phyloP scores from a whole-genome alignment of 2,797 vertebrate species.

The Sebastes nivosus region DNA sequence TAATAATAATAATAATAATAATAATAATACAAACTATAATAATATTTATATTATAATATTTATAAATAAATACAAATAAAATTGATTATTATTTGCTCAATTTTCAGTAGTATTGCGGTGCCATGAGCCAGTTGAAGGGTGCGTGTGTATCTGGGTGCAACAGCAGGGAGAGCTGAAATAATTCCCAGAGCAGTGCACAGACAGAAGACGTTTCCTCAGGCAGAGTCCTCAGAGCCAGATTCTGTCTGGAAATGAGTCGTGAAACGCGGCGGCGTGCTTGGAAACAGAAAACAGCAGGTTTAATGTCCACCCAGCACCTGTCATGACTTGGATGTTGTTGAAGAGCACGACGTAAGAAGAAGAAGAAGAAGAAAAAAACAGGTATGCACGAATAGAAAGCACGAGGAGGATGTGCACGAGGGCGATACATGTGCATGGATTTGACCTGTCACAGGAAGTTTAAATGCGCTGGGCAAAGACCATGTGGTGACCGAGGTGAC shows the following conservation, averaged over 20 bases:
- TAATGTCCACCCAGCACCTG: conserved; percentile 65
- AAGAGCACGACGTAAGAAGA: background rate
- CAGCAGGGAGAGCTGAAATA: conserved; percentile 35
- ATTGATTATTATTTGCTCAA: background rate
- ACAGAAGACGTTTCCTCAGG: conserved; percentile 22
- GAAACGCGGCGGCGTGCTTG: conserved; percentile 40
- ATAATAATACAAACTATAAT: too few species aligned
- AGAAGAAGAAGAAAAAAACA: background rate
- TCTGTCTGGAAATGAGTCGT: conserved; percentile 54
- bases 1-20: too few species aligned
- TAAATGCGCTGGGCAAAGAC: conserved; percentile 63
- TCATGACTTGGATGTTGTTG: conserved; percentile 44
- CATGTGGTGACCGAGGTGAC: conserved; percentile 60
- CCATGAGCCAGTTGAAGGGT: background rate
- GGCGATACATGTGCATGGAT: conserved; percentile 30
- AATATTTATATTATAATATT: too few species aligned
- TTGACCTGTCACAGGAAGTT: conserved; percentile 60
- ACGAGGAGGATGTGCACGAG: conserved; percentile 15
- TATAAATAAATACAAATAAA: too few species aligned
- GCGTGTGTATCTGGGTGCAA: conserved; percentile 2
- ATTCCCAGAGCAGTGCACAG: conserved; percentile 19
- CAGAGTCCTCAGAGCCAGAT: conserved; percentile 35
- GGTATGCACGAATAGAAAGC: background rate
- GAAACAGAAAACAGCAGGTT: conserved; percentile 61
- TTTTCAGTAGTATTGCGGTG: background rate